Evolutionary conservation across 2,797 vertebrate species (phyloP).

Genomic region (Clamator glandarius): DNA sequence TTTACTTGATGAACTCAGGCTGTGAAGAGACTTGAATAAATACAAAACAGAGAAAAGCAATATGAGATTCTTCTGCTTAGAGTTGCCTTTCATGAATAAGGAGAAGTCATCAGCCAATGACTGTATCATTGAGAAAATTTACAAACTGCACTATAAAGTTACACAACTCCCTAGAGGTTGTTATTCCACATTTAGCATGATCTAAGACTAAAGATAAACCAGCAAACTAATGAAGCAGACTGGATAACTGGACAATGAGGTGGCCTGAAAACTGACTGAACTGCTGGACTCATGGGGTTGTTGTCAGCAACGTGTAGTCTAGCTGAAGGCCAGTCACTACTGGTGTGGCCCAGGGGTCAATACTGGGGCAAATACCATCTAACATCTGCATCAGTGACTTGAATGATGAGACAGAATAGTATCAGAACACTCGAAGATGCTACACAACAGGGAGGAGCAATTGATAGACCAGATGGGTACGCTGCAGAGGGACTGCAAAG

Average conservation of each 20-base stretch:
- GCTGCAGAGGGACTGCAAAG: not conserved
- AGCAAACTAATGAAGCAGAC: not conserved
- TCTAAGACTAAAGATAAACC: not conserved
- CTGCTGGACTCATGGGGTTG: not conserved
- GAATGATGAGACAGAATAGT: not conserved
- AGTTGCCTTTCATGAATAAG: not conserved
- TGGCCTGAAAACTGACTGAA: not conserved
- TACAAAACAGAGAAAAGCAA: not conserved
- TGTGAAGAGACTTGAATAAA: not conserved
- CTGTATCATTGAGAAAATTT: not conserved
- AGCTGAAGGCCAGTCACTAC: not conserved
- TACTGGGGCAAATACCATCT: not conserved
- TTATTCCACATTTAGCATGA: not conserved
- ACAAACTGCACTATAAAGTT: not conserved
- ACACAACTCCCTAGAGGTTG: not conserved
- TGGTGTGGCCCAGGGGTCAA: not conserved
- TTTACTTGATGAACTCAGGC: not conserved
- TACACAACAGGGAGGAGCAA: not conserved
- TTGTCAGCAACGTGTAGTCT: not conserved
- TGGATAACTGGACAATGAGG: not conserved
- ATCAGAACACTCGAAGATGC: not conserved
- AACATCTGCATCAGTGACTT: not conserved
- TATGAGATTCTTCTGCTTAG: not conserved
- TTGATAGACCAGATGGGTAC: not conserved
- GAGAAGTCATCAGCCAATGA: not conserved